Conservation (phyloP, 2,888 invertebrate genomes). For the Drosophila paramelanica region DNA sequence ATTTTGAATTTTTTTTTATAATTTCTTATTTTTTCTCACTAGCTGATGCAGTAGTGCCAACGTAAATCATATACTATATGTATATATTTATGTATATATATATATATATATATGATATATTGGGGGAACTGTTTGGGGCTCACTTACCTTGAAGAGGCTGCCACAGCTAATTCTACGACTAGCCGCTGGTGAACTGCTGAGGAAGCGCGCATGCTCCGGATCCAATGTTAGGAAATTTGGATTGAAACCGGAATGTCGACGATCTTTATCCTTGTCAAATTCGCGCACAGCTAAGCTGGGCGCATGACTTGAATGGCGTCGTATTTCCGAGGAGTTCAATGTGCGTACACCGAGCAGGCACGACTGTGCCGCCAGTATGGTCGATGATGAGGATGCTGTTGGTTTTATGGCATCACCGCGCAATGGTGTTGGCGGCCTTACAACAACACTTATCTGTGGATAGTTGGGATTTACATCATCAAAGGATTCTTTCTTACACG, state of each 20-base stretch:
- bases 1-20: slow-evolving; percentile 8
- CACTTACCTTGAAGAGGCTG: slow-evolving; percentile 91
- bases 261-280: slow-evolving; percentile 84
- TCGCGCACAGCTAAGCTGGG: slow-evolving; percentile 86
- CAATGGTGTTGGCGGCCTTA: slow-evolving; percentile 91
- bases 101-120: slow-evolving; percentile 9
- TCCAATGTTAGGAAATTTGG: slow-evolving; percentile 88
- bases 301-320: slow-evolving; percentile 85
- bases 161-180: slow-evolving; percentile 96
- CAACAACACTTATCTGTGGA: slow-evolving; percentile 90
- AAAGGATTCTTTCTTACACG: slow-evolving; percentile 85
- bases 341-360: slow-evolving; percentile 81
- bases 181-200: slow-evolving; percentile 92
- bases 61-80: slow-evolving; percentile 30
- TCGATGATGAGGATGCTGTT: slow-evolving; percentile 73
- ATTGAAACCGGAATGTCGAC: slow-evolving; percentile 86
- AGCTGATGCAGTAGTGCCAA: slow-evolving; percentile 64
- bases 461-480: slow-evolving; percentile 85
- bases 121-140: slow-evolving; percentile 32
- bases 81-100: slow-evolving; percentile 9
- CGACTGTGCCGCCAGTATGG: slow-evolving; percentile 84
- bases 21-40: slow-evolving; percentile 26
- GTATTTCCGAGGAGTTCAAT: slow-evolving; percentile 81
- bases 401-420: slow-evolving; percentile 87
- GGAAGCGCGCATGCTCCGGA: slow-evolving; percentile 88